Conservation (phyloP, 2,888 invertebrate species). For the Podotricha telesiphe region DNA sequence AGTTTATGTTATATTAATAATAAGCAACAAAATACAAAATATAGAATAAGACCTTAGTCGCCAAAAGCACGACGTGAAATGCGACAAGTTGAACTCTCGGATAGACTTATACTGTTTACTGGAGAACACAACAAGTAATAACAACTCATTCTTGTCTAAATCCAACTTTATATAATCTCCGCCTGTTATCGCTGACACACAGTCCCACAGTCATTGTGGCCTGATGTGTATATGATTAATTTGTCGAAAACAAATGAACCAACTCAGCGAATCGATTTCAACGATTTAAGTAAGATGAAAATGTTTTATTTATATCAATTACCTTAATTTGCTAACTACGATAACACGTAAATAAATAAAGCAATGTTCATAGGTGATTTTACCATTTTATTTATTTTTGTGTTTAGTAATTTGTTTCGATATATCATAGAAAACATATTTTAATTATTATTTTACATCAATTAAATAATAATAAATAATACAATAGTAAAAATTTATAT, state of each 20-base stretch:
- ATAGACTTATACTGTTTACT: conserved; percentile 66
- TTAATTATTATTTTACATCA: conserved; percentile 8
- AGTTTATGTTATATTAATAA: conserved; percentile 49
- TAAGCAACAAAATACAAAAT: conserved; percentile 46
- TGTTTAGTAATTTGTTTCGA: not conserved
- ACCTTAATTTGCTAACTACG: too few relatives aligned
- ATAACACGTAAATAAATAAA: too few relatives aligned
- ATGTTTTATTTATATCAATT: conserved; percentile 2
- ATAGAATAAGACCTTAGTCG: conserved; percentile 56
- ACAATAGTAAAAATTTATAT: too few relatives aligned
- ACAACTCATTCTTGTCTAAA: conserved; percentile 44
- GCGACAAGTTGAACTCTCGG: conserved; percentile 55
- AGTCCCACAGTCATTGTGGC: conserved; percentile 36
- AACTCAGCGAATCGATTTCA: conserved; percentile 32
- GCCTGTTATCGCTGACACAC: conserved; percentile 42
- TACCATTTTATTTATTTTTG: not conserved
- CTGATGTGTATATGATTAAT: conserved; percentile 28
- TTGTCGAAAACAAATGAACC: conserved; percentile 37
- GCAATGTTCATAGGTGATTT: too few relatives aligned
- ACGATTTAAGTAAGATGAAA: not conserved
- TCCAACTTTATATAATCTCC: conserved; percentile 35
- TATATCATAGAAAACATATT: not conserved
- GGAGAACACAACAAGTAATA: conserved; percentile 46
- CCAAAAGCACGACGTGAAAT: conserved; percentile 69
- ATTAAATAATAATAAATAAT: too few relatives aligned